Evolutionary conservation across 2,797 vertebrate genomes (phyloP).

Genomic region (Botia kubotai): DNA sequence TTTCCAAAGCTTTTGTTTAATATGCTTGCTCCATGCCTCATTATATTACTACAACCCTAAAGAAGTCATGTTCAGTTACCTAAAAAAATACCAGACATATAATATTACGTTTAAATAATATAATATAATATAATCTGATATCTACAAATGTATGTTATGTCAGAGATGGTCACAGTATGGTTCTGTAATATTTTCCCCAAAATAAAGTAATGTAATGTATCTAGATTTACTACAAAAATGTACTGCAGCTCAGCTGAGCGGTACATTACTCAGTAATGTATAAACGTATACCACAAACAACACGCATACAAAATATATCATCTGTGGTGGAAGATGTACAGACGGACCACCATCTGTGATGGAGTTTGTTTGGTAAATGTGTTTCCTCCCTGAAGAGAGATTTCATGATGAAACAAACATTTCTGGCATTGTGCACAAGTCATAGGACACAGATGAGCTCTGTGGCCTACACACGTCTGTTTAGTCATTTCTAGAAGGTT

Average conservation of each 20-base stretch:
- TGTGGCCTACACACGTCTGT: slow-evolving; percentile 51
- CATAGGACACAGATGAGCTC: slow-evolving; percentile 17
- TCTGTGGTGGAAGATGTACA: slow-evolving; percentile 26
- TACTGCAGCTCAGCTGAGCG: not conserved
- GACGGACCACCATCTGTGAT: slow-evolving; percentile 29
- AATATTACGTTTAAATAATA: no score
- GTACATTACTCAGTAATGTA: not conserved
- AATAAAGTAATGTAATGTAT: not conserved
- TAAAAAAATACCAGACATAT: no score
- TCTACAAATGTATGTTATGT: not conserved
- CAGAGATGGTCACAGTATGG: not conserved
- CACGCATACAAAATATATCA: not conserved
- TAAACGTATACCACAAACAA: not conserved
- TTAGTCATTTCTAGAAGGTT: slow-evolving; percentile 59
- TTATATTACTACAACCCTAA: not conserved
- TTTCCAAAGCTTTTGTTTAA: not conserved
- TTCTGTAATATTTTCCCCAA: no score
- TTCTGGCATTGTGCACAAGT: slow-evolving; percentile 32
- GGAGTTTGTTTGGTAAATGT: slow-evolving; percentile 12
- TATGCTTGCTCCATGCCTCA: no score
- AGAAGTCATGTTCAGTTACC: no score
- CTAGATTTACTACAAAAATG: not conserved
- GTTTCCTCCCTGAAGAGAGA: slow-evolving; percentile 12
- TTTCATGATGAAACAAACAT: slow-evolving; percentile 33
- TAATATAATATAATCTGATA: no score